Evolutionary conservation across 2,797 vertebrate genomes (phyloP).

Genomic region (Champsocephalus esox): DNA sequence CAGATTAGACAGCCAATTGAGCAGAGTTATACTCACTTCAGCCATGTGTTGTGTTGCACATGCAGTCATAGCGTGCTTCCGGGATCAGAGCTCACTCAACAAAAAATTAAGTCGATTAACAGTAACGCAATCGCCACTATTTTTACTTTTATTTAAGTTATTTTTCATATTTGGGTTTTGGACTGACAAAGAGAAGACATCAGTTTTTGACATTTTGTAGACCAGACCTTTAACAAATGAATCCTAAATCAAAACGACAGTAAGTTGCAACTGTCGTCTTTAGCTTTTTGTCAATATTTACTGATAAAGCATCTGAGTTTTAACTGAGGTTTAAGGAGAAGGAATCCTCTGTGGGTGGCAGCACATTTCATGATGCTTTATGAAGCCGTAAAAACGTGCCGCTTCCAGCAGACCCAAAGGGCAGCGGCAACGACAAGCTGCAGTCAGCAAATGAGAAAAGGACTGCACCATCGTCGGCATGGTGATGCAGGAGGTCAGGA

Average conservation of each 20-base stretch:
- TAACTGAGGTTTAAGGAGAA: neutral
- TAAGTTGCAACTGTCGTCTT: neutral
- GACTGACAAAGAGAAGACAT: too few relatives aligned
- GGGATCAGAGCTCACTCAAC: neutral
- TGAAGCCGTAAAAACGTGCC: constrained; percentile 30
- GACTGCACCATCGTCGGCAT: constrained; percentile 66
- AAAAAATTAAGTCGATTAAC: too few relatives aligned
- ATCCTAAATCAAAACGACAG: too few relatives aligned
- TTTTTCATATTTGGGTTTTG: too few relatives aligned
- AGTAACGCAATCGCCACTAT: too few relatives aligned
- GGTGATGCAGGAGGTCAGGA: constrained; percentile 62
- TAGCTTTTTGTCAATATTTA: neutral
- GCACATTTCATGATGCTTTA: constrained; percentile 22
- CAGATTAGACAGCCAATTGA: constrained; percentile 38
- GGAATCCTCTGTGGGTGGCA: neutral
- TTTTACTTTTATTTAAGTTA: too few relatives aligned
- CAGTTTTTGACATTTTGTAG: too few relatives aligned
- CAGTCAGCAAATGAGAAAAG: constrained; percentile 68
- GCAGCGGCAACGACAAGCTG: constrained; percentile 51
- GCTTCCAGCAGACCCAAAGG: constrained; percentile 52
- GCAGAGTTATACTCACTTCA: constrained; percentile 2
- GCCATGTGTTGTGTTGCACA: neutral
- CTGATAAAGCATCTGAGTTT: too few relatives aligned
- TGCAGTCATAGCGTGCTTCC: neutral
- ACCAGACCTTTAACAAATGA: too few relatives aligned